phyloP scores from a whole-genome alignment of 2,113 vertebrate genomes.

The Callorhinus ursinus region DNA sequence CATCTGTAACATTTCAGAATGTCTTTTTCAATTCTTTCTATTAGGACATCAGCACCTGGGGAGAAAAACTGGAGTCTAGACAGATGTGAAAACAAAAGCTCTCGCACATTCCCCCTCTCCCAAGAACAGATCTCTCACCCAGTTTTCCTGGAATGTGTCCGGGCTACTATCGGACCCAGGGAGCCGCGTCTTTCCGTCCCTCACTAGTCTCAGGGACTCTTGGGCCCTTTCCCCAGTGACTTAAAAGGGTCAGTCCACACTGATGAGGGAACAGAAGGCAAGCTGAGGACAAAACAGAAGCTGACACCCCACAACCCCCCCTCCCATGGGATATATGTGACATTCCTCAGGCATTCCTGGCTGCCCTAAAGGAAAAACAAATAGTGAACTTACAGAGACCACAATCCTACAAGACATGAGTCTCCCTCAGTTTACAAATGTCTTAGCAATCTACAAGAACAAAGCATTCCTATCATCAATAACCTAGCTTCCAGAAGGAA shows the following conservation, averaged over 20 bases:
- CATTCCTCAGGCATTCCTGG: too few species aligned
- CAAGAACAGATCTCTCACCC: neutral
- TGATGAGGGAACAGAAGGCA: too few species aligned
- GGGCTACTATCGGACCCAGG: neutral
- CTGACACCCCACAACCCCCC: too few species aligned
- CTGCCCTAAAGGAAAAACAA: too few species aligned
- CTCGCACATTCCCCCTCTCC: neutral
- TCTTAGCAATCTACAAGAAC: too few species aligned
- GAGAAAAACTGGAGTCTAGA: neutral
- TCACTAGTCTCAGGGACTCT: neutral
- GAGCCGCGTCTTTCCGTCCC: neutral
- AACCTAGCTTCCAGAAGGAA: too few species aligned
- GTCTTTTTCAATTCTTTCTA: neutral
- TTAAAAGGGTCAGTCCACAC: neutral
- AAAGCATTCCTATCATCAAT: too few species aligned
- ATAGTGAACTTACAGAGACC: too few species aligned
- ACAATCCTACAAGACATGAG: too few species aligned
- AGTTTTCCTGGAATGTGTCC: neutral
- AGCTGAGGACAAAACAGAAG: too few species aligned
- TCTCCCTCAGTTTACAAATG: too few species aligned
- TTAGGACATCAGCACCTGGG: neutral
- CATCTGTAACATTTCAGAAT: neutral
- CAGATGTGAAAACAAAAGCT: slow-evolving; percentile 15
- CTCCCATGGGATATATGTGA: too few species aligned
- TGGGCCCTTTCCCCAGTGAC: neutral